Percentiles rank a stretch among this genome's conserved stretches.
Conservation (phyloP, 2,797 vertebrate genomes). For the Mycteria americana region DNA sequence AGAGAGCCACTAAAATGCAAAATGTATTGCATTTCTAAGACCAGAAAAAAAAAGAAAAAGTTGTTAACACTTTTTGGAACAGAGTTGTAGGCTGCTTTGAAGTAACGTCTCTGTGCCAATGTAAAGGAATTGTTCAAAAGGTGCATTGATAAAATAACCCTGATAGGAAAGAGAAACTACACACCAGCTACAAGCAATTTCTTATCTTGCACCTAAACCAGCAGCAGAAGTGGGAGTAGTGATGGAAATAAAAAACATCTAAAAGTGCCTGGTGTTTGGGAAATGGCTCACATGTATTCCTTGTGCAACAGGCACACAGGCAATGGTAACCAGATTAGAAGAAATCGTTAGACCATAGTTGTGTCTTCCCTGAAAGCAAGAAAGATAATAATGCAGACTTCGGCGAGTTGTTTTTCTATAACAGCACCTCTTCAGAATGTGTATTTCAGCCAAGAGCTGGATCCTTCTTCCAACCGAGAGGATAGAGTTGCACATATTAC, state of each 20-base stretch:
- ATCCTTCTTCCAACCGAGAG: not conserved
- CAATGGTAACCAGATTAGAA: slow-evolving; percentile 15
- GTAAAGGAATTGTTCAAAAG: not conserved
- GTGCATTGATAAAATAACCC: not conserved
- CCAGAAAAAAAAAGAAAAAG: not conserved
- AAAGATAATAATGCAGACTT: not conserved
- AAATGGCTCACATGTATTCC: not conserved
- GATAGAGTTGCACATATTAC: not conserved
- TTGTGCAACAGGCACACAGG: not conserved
- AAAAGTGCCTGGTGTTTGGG: not conserved
- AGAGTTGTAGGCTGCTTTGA: not conserved
- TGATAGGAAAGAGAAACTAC: not conserved
- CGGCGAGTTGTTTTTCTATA: not conserved
- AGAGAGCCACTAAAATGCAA: not conserved
- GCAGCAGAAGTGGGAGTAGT: slow-evolving; percentile 2
- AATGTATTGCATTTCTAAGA: not conserved
- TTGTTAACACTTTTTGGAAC: not conserved
- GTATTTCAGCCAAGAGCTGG: not conserved
- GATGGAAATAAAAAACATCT: not conserved
- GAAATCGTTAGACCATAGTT: slow-evolving; percentile 20
- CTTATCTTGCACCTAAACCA: slow-evolving; percentile 13
- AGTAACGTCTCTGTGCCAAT: not conserved
- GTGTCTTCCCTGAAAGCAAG: slow-evolving; percentile 9
- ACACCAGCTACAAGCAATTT: not conserved
- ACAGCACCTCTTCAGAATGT: not conserved